These are phyloP conservation scores for Menura novaehollandiae DNA, from an alignment of 2,113 vertebrate genomes.

Conservation along the genomic window DNA sequence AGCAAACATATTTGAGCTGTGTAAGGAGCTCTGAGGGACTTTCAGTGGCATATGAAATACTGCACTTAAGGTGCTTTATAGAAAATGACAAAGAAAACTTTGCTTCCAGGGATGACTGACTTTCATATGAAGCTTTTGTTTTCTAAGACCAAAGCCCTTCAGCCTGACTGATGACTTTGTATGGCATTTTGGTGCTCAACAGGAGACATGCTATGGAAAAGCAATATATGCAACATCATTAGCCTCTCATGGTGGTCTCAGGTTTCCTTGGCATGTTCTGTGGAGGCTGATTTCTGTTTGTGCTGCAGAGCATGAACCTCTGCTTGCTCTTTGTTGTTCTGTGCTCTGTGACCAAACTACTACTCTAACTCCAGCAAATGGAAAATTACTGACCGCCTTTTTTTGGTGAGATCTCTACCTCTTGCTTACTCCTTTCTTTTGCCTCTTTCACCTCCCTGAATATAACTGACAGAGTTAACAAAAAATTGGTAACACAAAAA, in stretches of 20 bases:
- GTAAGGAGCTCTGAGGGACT: background rate
- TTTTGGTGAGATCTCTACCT: background rate
- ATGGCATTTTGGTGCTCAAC: background rate
- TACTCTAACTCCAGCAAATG: background rate
- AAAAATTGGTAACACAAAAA: background rate
- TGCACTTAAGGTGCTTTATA: background rate
- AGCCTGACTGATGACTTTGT: background rate
- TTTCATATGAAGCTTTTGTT: background rate
- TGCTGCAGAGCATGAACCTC: background rate
- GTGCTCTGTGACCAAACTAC: background rate
- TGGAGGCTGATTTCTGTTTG: background rate
- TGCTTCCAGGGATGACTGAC: background rate
- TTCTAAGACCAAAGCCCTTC: background rate
- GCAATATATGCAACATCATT: background rate
- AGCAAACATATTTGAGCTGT: background rate
- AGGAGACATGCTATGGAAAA: background rate
- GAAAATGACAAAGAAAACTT: background rate
- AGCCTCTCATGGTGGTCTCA: background rate
- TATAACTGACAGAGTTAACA: background rate
- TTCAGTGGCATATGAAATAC: background rate
- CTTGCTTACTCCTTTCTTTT: background rate
- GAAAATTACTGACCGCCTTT: background rate
- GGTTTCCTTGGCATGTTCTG: background rate
- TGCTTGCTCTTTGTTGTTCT: background rate
- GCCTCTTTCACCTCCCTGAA: background rate